phyloP scores from a whole-genome alignment of 2,797 vertebrate genomes.

The Acanthornis magna region DNA sequence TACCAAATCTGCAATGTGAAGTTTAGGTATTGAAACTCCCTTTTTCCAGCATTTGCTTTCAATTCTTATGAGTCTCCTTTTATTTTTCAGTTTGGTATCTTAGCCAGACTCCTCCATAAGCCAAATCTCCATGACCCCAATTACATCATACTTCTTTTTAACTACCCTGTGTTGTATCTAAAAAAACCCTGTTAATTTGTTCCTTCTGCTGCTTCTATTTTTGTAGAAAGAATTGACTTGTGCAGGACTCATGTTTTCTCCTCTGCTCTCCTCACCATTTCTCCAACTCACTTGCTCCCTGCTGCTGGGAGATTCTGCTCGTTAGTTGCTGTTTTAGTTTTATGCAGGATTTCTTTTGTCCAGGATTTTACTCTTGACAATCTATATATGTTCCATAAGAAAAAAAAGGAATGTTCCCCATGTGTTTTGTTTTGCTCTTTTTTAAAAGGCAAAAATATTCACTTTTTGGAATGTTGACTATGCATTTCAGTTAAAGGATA shows the following conservation, averaged over 20 bases:
- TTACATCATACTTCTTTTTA: conserved; percentile 9
- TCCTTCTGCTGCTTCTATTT: conserved; percentile 43
- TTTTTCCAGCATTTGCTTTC: background rate
- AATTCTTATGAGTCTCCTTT: background rate
- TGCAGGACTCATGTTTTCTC: background rate
- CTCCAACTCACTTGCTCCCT: background rate
- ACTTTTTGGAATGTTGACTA: background rate
- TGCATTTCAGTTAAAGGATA: background rate
- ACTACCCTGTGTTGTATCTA: background rate
- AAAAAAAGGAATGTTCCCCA: background rate
- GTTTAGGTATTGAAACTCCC: background rate
- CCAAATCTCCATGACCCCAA: background rate
- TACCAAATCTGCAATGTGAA: background rate
- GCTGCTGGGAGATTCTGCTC: background rate
- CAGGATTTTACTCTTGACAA: background rate
- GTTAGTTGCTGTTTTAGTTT: background rate
- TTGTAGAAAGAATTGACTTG: background rate
- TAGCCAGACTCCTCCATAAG: background rate
- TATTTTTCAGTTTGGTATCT: background rate
- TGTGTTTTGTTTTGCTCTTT: background rate
- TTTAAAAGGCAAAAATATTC: rapidly evolving
- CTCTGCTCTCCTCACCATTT: background rate
- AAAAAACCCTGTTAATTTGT: conserved; percentile 31
- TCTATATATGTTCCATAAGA: background rate
- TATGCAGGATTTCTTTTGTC: background rate